Conservation (phyloP, 2,113 vertebrate species). For the Sorex araneus region DNA sequence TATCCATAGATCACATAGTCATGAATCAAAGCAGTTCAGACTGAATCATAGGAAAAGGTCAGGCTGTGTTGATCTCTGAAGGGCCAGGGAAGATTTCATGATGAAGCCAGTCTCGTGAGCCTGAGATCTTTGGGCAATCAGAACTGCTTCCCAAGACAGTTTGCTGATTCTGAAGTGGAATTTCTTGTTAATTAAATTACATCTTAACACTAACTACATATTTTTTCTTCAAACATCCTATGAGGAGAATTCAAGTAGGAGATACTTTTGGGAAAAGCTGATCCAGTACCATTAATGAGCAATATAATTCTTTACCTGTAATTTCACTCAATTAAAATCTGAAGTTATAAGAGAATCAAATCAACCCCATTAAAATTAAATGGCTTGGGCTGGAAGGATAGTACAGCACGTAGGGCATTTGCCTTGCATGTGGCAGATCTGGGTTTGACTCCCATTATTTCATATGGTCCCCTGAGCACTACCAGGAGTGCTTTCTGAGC, state of each 20-base stretch:
- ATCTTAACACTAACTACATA: neutral
- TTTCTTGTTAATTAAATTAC: slow-evolving; percentile 9
- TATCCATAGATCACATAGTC: slow-evolving; percentile 52
- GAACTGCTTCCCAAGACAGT: neutral
- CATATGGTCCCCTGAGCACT: too few relatives aligned
- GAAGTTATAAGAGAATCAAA: neutral
- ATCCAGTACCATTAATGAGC: neutral
- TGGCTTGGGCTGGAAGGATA: too few relatives aligned
- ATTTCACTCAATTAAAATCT: neutral
- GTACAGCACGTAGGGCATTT: too few relatives aligned
- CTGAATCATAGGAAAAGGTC: slow-evolving; percentile 57
- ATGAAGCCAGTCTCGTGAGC: fast-evolving
- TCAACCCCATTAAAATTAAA: neutral
- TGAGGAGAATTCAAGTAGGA: neutral
- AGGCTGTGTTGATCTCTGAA: neutral
- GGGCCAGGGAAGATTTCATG: neutral
- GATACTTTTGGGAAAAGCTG: neutral
- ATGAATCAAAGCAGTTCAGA: slow-evolving; percentile 45
- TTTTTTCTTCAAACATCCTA: neutral
- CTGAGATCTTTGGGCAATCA: neutral
- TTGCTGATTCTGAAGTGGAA: slow-evolving; percentile 9
- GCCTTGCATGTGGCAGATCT: too few relatives aligned
- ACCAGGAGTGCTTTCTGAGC: too few relatives aligned
- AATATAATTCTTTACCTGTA: neutral
- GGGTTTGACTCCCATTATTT: too few relatives aligned